Percentiles rank a stretch among this genome's conserved stretches.
Conservation (phyloP, 1,140 invertebrate species). For the Pseudomyrmex sp. region DNA sequence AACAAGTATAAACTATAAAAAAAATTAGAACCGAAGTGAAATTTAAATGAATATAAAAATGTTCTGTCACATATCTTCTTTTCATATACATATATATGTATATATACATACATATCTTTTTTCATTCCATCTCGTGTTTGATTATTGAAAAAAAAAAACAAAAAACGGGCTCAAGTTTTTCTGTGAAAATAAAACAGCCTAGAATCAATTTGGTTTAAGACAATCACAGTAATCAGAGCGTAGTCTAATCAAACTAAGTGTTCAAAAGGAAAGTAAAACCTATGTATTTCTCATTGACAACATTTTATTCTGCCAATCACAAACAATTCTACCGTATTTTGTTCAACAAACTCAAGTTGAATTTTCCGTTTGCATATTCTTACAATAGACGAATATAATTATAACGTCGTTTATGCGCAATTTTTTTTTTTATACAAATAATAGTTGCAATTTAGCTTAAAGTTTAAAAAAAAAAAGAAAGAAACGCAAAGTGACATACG, state of each 20-base stretch:
- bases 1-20: no score
- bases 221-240: not conserved
- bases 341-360: constrained; percentile 6
- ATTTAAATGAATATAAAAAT: no score
- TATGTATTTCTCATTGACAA: not conserved
- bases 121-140: not conserved
- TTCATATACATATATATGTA: not conserved
- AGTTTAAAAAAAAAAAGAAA: not conserved
- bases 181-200: not conserved
- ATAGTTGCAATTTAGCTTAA: constrained; percentile 5
- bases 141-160: not conserved
- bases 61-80: no score
- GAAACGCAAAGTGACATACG: constrained; percentile 7
- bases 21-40: no score
- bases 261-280: constrained; percentile 4
- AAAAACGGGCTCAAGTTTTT: not conserved
- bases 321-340: not conserved
- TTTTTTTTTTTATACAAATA: constrained; percentile 30
- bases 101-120: not conserved
- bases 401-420: constrained; percentile 24
- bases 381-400: constrained; percentile 7
- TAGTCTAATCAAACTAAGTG: not conserved
- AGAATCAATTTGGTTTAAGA: not conserved
- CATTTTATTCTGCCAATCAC: constrained; percentile 18
- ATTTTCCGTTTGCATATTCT: constrained; percentile 22